Conservation (phyloP, 1,140 invertebrate species). For the Thaumatotibia leucotreta region DNA sequence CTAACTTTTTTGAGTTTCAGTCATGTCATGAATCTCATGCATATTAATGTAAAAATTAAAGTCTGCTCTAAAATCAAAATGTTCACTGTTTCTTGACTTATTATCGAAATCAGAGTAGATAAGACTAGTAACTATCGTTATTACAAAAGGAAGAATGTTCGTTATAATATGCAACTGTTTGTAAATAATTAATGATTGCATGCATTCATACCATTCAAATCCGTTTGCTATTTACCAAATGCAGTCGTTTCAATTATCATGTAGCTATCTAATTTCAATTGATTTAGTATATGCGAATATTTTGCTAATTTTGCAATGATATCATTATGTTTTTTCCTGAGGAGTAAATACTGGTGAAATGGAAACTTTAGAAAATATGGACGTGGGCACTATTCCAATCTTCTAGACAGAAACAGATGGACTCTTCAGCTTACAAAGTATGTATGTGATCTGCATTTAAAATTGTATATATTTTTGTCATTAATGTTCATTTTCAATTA, state of each 20-base stretch:
- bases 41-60: too few species aligned
- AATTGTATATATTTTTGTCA: too few species aligned
- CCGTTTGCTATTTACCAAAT: background rate
- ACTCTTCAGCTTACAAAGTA: background rate
- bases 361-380: background rate
- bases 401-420: background rate
- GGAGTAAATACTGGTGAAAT: too few species aligned
- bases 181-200: background rate
- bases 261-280: too few species aligned
- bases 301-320: background rate
- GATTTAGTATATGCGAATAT: background rate
- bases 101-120: too few species aligned
- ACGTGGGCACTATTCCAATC: background rate
- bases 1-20: too few species aligned
- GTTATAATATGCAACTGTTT: slow-evolving; percentile 3
- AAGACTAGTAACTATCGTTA: too few species aligned
- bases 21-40: too few species aligned
- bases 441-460: background rate
- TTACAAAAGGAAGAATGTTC: background rate
- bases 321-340: too few species aligned
- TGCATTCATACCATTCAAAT: slow-evolving; percentile 9
- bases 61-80: too few species aligned
- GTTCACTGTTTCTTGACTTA: too few species aligned
- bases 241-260: background rate
- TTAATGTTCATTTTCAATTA: too few species aligned